Evolutionary conservation across 1,140 invertebrate genomes (phyloP).

Genomic region (Bradynema listronoti): DNA sequence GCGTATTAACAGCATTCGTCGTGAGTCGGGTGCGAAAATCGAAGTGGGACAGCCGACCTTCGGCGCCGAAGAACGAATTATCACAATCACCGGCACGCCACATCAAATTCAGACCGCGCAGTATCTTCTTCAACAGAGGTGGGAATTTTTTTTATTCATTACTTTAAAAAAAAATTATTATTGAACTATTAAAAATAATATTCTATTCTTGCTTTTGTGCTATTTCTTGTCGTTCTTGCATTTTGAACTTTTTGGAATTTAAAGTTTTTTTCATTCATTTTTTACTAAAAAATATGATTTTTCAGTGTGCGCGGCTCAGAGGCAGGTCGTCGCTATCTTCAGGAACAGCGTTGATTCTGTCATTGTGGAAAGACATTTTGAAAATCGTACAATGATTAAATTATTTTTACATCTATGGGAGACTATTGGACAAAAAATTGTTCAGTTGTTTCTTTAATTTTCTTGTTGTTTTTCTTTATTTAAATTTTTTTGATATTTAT

Average conservation of each 20-base stretch:
- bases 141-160: background rate
- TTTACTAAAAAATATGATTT: background rate
- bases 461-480: too few relatives aligned
- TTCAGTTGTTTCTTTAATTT: too few relatives aligned
- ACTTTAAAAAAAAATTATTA: background rate
- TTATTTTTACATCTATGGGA: too few relatives aligned
- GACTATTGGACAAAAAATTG: too few relatives aligned
- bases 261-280: background rate
- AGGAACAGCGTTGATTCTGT: conserved; percentile 24
- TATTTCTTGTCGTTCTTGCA: background rate
- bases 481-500: too few relatives aligned
- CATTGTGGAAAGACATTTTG: too few relatives aligned
- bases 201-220: background rate
- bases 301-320: conserved; percentile 33
- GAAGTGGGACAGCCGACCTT: conserved; percentile 32
- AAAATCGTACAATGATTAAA: background rate
- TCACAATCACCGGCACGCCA: conserved; percentile 34
- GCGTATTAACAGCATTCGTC: conserved; percentile 43
- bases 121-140: conserved; percentile 36
- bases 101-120: conserved; percentile 32
- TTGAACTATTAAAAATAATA: background rate
- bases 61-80: conserved; percentile 32
- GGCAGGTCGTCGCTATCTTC: conserved; percentile 33
- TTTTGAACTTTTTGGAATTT: background rate
- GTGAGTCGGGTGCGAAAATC: conserved; percentile 42